Evolutionary conservation across 2,113 vertebrate genomes (phyloP), one percentile per base, ranked within the genome.

Genomic region (Podarcis muralis): DNA sequence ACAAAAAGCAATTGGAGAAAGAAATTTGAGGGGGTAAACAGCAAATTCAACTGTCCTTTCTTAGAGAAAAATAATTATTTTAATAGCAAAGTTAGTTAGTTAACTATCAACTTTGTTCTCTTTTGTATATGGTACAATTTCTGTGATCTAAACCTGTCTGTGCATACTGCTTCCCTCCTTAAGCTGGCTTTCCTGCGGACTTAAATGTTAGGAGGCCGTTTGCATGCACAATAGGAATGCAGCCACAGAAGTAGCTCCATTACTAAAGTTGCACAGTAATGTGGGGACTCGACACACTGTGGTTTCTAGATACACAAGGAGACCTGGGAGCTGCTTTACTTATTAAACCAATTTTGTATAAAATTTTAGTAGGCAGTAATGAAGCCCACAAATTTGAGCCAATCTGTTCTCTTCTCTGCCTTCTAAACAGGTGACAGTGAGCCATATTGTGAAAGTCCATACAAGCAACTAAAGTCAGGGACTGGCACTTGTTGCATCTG

Each of bases 391-490:
- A 57, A 87, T 76, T 0, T 85, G 69, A 57, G 59, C 57, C 30
- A 66, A 90, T 87, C n/a, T n/a, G 84, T 69, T 40, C 13, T 25
- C 82, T 83, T 89, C 35, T 88, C 81, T 88, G 84, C 75, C 62
- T 81, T 85, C 79, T 87, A 74, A 27, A 91, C 32, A 92, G 40
- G 8, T 35, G 74, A 87, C 13, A 57, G 77, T 57, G 80, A 32
- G 88, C 12, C 0, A 22, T 83, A 91, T 88, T 32, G 8, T 40
- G 23, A 76, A 89, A 90, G 90, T 93, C 93, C 91, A 92, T 83
- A 94, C 87, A 97, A 95, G 94, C 32, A 78, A 84, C 13, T 91
- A 66, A 75, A 92, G 80, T 76, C 89, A 84, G 85, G 90, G 85
- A 79, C 90, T 90, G 77, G 32, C 80, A 77, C 16, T 53, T 32